Percentiles rank a stretch among this genome's conserved stretches.
These are phyloP conservation scores for Galleria mellonella DNA, from an alignment of 1,140 invertebrate species.

Conservation along the genomic window DNA sequence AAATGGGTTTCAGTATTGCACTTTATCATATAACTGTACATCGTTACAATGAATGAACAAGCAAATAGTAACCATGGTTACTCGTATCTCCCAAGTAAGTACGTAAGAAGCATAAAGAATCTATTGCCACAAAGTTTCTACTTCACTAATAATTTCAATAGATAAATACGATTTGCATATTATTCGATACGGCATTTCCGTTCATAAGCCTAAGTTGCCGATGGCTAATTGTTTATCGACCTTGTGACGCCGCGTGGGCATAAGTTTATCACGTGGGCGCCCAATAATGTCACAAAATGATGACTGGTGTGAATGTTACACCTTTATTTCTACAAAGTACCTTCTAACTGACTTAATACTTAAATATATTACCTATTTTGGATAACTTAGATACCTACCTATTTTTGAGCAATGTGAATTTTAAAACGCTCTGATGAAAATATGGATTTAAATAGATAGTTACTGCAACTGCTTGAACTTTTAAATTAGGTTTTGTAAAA, in stretches of 20 bases:
- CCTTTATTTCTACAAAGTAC: too few relatives aligned
- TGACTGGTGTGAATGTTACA: too few relatives aligned
- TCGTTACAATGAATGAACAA: constrained; percentile 62
- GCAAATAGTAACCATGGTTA: constrained; percentile 28
- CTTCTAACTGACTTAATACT: too few relatives aligned
- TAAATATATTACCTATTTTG: too few relatives aligned
- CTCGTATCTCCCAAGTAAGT: neutral
- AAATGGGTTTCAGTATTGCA: constrained; percentile 17
- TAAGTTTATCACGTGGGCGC: constrained; percentile 10
- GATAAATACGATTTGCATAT: constrained; percentile 63
- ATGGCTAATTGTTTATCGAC: constrained; percentile 50
- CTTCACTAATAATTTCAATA: constrained; percentile 7
- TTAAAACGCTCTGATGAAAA: too few relatives aligned
- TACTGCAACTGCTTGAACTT: too few relatives aligned
- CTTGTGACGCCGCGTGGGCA: constrained; percentile 47
- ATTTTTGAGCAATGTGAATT: too few relatives aligned
- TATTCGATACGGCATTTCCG: constrained; percentile 65
- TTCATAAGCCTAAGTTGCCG: constrained; percentile 24
- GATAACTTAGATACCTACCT: too few relatives aligned
- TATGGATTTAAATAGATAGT: too few relatives aligned
- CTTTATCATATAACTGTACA: constrained; percentile 23
- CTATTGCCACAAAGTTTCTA: neutral
- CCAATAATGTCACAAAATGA: constrained; percentile 10
- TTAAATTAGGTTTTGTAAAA: too few relatives aligned
- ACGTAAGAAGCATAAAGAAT: neutral